phyloP scores from a whole-genome alignment of 1,140 invertebrate species.

The Paramacrobiotus metropolitanus region DNA sequence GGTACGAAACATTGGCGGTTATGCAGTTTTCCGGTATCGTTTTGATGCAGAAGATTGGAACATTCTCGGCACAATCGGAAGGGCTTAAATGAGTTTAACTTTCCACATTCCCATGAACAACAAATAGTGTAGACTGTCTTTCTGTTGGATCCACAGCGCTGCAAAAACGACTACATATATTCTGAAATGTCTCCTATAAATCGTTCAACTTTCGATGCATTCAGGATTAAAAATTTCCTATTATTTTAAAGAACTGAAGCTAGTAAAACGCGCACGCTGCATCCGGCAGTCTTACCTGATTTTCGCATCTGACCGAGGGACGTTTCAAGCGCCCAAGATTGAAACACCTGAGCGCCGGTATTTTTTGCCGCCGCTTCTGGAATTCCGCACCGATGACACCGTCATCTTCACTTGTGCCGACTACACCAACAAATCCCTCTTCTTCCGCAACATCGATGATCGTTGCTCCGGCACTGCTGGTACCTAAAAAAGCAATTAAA shows the following conservation, averaged over 20 bases:
- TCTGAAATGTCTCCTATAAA: too few relatives aligned
- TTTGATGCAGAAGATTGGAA: neutral
- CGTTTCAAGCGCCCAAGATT: neutral
- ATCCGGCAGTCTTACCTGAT: neutral
- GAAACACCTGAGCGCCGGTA: neutral
- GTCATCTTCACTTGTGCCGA: neutral
- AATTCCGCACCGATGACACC: neutral
- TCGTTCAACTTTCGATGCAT: too few relatives aligned
- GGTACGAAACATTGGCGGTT: neutral
- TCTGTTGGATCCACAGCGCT: neutral
- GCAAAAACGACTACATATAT: neutral
- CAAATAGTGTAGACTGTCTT: neutral
- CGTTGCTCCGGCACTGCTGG: too few relatives aligned
- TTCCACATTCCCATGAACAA: slow-evolving; percentile 2
- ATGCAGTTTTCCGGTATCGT: neutral
- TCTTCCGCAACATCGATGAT: neutral
- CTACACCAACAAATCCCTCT: neutral
- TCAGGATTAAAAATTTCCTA: too few relatives aligned
- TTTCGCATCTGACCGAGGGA: neutral
- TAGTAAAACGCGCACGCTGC: too few relatives aligned
- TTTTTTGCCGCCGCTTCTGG: slow-evolving; percentile 1
- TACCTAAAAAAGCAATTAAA: too few relatives aligned
- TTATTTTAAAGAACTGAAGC: too few relatives aligned
- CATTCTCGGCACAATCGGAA: neutral
- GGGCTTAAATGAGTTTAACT: neutral